A percentile compares a stretch with the other conserved stretches of the same genome.
Conservation (phyloP, 2,888 invertebrate species). For the Protodeltote pygarga region DNA sequence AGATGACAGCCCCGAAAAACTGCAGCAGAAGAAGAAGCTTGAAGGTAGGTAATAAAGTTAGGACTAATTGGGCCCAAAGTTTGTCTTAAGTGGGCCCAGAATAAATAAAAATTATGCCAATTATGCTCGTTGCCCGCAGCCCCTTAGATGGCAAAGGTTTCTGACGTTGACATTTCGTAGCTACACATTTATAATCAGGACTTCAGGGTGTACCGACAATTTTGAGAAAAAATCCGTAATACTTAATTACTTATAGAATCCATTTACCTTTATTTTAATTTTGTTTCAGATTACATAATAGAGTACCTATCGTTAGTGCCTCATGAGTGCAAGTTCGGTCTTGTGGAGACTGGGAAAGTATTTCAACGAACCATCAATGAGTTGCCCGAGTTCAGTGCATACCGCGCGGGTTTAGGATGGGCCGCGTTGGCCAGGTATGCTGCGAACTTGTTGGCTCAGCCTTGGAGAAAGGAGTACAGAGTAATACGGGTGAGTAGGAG, state of each 20-base stretch:
- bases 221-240: too few relatives aligned
- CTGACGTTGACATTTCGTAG: too few relatives aligned
- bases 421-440: slow-evolving; percentile 95
- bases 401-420: slow-evolving; percentile 93
- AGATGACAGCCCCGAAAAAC: slow-evolving; percentile 92
- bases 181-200: too few relatives aligned
- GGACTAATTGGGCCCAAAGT: too few relatives aligned
- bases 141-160: too few relatives aligned
- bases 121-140: too few relatives aligned
- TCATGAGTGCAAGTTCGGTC: slow-evolving; percentile 92
- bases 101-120: too few relatives aligned
- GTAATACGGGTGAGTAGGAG: slow-evolving; percentile 89
- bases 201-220: too few relatives aligned
- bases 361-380: slow-evolving; percentile 91
- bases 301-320: slow-evolving; percentile 92
- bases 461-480: slow-evolving; percentile 95
- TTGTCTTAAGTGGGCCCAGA: too few relatives aligned
- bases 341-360: slow-evolving; percentile 91
- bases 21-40: slow-evolving; percentile 91
- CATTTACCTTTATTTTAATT: neutral
- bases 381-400: slow-evolving; percentile 92
- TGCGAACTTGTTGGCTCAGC: slow-evolving; percentile 93
- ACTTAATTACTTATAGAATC: neutral
- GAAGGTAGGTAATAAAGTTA: slow-evolving; percentile 92
- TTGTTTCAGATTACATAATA: slow-evolving; percentile 89